A percentile compares a stretch with the other conserved stretches of the same genome.
Conservation (phyloP, 2,888 invertebrate genomes). For the Lepidocyrtoides sp. region DNA sequence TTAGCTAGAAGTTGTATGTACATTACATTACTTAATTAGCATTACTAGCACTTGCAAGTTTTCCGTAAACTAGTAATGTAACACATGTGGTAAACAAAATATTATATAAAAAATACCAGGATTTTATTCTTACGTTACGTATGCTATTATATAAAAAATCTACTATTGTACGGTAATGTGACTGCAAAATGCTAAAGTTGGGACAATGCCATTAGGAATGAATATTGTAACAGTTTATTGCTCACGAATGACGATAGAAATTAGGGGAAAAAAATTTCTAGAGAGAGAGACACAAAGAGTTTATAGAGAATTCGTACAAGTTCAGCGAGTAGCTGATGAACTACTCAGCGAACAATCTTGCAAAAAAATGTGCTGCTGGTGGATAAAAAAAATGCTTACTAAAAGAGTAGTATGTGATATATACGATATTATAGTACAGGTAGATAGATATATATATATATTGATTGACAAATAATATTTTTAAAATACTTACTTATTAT, state of each 20-base stretch:
- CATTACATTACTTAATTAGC: background rate
- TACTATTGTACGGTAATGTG: background rate
- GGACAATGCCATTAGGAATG: background rate
- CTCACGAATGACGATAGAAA: background rate
- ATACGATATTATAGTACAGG: background rate
- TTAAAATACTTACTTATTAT: background rate
- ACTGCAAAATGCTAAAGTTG: conserved; percentile 23
- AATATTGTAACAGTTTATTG: background rate
- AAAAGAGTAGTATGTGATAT: conserved; percentile 9
- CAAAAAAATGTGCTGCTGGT: conserved; percentile 67
- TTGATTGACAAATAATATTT: no score
- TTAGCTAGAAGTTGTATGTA: background rate
- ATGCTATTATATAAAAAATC: conserved; percentile 1
- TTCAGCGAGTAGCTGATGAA: conserved; percentile 49
- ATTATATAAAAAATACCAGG: conserved; percentile 1
- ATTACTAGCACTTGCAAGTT: conserved; percentile 68
- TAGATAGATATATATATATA: background rate
- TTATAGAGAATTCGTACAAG: conserved; percentile 67
- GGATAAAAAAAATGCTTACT: conserved; percentile 14
- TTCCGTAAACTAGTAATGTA: conserved; percentile 51
- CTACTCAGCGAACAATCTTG: conserved; percentile 29
- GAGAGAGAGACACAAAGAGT: background rate
- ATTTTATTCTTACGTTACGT: background rate
- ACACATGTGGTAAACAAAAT: background rate
- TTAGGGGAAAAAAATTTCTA: background rate